These are phyloP conservation scores for Hylomyscus alleni DNA, from an alignment of 2,797 vertebrate genomes.

Conservation along the genomic window DNA sequence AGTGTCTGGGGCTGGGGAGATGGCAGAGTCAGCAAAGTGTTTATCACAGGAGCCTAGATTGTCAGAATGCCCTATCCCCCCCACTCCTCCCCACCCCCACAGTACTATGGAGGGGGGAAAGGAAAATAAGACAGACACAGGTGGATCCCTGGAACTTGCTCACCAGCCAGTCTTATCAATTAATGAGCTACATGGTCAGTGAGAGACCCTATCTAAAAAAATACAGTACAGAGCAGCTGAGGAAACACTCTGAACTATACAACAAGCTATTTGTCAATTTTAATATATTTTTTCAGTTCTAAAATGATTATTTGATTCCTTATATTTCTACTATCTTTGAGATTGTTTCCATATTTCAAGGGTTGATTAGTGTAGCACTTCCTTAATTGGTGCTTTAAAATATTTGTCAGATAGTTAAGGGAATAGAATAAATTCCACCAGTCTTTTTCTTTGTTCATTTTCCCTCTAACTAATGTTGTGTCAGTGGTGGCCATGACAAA, in stretches of 20 bases:
- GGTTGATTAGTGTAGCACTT: not conserved
- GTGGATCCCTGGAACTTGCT: no score
- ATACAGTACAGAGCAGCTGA: not conserved
- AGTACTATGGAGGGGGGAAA: not conserved
- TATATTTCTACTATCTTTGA: not conserved
- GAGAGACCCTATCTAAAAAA: not conserved
- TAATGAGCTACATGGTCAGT: not conserved
- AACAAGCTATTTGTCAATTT: not conserved
- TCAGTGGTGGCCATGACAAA: not conserved
- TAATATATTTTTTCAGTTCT: not conserved
- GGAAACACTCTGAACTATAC: not conserved
- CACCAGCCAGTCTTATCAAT: not conserved
- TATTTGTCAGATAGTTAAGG: slow-evolving; percentile 13
- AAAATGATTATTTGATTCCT: slow-evolving; percentile 29
- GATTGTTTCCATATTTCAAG: not conserved
- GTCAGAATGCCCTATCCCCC: no score
- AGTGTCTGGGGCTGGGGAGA: not conserved
- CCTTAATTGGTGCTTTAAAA: not conserved
- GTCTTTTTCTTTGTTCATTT: not conserved
- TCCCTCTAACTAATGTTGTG: not conserved
- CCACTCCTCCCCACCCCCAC: no score
- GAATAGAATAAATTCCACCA: not conserved
- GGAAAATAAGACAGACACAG: not conserved
- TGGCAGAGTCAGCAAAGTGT: not conserved
- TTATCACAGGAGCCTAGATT: not conserved